phyloP scores from a whole-genome alignment of 2,113 vertebrate species.

The Lepus europaeus region DNA sequence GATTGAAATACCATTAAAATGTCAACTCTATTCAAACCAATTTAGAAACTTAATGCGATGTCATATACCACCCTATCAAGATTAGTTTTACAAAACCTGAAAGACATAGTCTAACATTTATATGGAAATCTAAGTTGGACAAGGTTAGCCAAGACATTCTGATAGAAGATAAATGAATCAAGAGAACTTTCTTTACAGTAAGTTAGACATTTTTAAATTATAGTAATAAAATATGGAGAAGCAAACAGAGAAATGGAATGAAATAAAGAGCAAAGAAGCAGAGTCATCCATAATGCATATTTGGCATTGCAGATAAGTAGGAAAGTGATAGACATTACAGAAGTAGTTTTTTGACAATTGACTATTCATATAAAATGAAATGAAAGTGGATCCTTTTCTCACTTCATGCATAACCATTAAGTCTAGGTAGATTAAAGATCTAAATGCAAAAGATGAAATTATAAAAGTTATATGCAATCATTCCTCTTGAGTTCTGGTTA shows the following conservation, averaged over 20 bases:
- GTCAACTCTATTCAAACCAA: slow-evolving; percentile 9
- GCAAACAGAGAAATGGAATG: neutral
- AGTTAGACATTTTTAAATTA: slow-evolving; percentile 32
- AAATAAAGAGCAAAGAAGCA: neutral
- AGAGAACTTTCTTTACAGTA: neutral
- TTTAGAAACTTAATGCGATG: neutral
- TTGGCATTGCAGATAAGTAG: neutral
- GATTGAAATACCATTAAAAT: slow-evolving; percentile 3
- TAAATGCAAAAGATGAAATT: slow-evolving; percentile 24
- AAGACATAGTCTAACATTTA: slow-evolving; percentile 45
- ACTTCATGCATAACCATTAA: neutral
- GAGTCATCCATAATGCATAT: neutral
- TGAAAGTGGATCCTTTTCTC: neutral
- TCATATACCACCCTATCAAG: neutral
- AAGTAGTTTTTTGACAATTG: neutral
- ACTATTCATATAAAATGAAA: neutral
- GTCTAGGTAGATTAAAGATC: neutral
- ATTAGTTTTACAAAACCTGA: slow-evolving; percentile 35
- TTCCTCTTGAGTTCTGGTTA: neutral
- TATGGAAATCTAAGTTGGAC: neutral
- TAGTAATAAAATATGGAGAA: slow-evolving; percentile 4
- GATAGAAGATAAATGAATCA: neutral
- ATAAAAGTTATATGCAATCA: neutral
- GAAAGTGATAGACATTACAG: slow-evolving; percentile 19
- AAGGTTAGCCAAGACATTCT: neutral